These are phyloP conservation scores for Sinella curviseta DNA, from an alignment of 1,140 invertebrate genomes.

Conservation along the genomic window DNA sequence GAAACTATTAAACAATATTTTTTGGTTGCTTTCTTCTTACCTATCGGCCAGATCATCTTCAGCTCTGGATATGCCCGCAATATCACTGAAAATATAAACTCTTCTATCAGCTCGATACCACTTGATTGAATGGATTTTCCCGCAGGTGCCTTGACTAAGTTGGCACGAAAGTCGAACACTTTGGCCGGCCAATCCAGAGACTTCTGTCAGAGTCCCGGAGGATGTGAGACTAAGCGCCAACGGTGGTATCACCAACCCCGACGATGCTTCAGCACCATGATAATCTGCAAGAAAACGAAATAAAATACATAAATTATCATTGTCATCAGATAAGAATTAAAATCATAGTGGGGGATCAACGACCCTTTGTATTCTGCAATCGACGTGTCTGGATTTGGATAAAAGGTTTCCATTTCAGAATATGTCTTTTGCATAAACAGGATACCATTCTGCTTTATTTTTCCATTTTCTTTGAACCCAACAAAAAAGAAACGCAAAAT, in stretches of 20 bases:
- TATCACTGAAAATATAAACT: constrained; percentile 80
- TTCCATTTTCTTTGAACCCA: no score
- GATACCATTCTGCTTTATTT: no score
- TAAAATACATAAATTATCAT: neutral
- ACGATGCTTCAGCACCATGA: neutral
- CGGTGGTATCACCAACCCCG: constrained; percentile 12
- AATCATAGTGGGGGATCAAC: no score
- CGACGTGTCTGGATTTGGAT: no score
- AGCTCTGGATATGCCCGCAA: constrained; percentile 67
- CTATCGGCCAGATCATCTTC: constrained; percentile 74
- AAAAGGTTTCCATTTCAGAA: no score
- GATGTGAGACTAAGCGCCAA: constrained; percentile 22
- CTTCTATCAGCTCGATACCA: constrained; percentile 80
- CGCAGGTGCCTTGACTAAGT: constrained; percentile 73
- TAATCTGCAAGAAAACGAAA: constrained; percentile 3
- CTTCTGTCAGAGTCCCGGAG: constrained; percentile 47
- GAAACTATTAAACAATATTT: no score
- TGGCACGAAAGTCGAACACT: constrained; percentile 72
- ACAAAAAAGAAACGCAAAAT: no score
- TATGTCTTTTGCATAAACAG: no score
- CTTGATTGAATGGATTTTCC: constrained; percentile 81
- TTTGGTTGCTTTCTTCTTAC: constrained; percentile 57
- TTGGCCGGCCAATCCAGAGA: constrained; percentile 61
- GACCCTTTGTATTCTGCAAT: no score
- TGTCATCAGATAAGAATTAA: no score